These are phyloP conservation scores for Muscicapa striata DNA, from an alignment of 2,797 vertebrate species.

Conservation along the genomic window DNA sequence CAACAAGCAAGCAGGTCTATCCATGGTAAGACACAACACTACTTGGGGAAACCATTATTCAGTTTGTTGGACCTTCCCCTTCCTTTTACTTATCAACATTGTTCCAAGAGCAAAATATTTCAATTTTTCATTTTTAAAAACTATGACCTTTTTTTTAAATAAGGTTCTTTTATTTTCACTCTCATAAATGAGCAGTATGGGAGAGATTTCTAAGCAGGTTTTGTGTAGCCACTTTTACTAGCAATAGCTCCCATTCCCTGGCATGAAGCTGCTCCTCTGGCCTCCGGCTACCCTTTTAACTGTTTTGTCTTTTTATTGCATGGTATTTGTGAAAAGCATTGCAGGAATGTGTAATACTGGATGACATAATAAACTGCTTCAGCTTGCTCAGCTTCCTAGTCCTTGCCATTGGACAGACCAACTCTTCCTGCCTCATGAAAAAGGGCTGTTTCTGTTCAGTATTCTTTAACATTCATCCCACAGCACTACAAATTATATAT, in stretches of 20 bases:
- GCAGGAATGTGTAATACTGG: background rate
- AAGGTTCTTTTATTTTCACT: background rate
- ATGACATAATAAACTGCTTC: background rate
- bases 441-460: background rate
- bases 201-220: background rate
- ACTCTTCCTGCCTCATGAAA: background rate
- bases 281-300: background rate
- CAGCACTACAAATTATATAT: background rate
- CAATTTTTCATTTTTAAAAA: background rate
- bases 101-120: background rate
- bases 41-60: background rate
- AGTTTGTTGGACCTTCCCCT: background rate
- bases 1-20: background rate
- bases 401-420: background rate
- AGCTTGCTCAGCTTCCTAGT: background rate
- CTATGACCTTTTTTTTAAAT: background rate
- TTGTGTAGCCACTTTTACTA: background rate
- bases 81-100: background rate
- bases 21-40: background rate
- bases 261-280: background rate
- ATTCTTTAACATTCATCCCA: background rate
- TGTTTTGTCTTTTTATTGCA: background rate
- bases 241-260: background rate
- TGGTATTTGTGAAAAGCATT: background rate
- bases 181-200: background rate